Percentiles rank a stretch among this genome's conserved stretches.
phyloP scores from a whole-genome alignment of 1,140 invertebrate genomes.

The Tenebrio molitor region DNA sequence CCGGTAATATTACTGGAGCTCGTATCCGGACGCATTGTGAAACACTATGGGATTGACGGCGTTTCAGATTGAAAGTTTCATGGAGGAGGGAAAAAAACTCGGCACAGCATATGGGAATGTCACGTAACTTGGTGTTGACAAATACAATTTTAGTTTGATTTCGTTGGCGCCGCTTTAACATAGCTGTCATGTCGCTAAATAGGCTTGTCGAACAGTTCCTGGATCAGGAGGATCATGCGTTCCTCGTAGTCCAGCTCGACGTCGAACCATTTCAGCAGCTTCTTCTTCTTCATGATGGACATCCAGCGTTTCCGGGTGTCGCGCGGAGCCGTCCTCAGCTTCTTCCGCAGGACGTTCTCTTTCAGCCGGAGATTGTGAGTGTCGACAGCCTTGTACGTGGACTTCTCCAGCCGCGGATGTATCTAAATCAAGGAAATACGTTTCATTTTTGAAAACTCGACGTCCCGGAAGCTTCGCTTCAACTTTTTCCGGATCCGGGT shows the following conservation, averaged over 20 bases:
- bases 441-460: no score
- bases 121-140: slow-evolving; percentile 43
- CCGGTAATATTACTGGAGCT: slow-evolving; percentile 54
- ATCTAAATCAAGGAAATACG: slow-evolving; percentile 54
- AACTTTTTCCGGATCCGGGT: no score
- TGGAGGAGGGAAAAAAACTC: slow-evolving; percentile 42
- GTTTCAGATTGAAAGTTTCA: slow-evolving; percentile 57
- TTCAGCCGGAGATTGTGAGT: slow-evolving; percentile 56
- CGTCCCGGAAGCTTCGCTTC: no score
- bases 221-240: slow-evolving; percentile 4
- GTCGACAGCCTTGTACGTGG: slow-evolving; percentile 48
- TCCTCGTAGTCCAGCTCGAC: slow-evolving; percentile 35
- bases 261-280: slow-evolving; percentile 51
- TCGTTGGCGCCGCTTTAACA: neutral
- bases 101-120: slow-evolving; percentile 49
- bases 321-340: slow-evolving; percentile 44
- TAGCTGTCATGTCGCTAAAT: neutral
- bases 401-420: slow-evolving; percentile 44
- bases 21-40: slow-evolving; percentile 55
- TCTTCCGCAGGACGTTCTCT: slow-evolving; percentile 52
- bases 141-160: slow-evolving; percentile 39
- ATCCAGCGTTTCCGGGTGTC: slow-evolving; percentile 48
- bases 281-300: slow-evolving; percentile 44
- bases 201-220: slow-evolving; percentile 7
- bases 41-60: slow-evolving; percentile 54